Conservation (phyloP, 2,113 vertebrate genomes). For the Gambusia affinis region DNA sequence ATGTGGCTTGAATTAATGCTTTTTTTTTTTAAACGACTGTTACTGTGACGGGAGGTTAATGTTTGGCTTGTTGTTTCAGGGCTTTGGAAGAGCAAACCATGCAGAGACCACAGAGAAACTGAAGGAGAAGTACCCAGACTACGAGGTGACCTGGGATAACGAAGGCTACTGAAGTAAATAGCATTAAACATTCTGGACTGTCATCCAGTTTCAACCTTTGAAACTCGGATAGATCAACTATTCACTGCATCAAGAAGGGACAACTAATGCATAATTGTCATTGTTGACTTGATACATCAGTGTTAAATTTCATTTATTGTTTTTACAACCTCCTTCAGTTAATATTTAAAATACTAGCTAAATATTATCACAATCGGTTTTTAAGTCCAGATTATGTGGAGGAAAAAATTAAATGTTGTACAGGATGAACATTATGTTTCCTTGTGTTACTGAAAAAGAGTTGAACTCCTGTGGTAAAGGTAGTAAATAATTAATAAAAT, state of each 20-base stretch:
- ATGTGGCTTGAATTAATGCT: neutral
- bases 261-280: slow-evolving; percentile 1
- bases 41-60: neutral
- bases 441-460: neutral
- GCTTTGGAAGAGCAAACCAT: slow-evolving; percentile 92
- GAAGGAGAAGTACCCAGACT: slow-evolving; percentile 86
- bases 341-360: neutral
- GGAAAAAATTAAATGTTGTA: neutral
- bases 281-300: neutral
- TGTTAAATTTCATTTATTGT: neutral
- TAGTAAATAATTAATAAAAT: neutral
- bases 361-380: neutral
- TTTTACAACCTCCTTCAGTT: neutral
- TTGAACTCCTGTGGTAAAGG: neutral
- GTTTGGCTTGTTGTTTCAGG: slow-evolving; percentile 73
- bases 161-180: slow-evolving; percentile 88
- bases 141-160: slow-evolving; percentile 91
- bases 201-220: neutral
- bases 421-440: neutral
- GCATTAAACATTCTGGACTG: slow-evolving; percentile 7
- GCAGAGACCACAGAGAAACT: slow-evolving; percentile 87
- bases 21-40: neutral
- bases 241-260: neutral
- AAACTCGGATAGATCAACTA: neutral
- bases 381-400: neutral